A percentile compares a stretch with the other conserved stretches of the same genome.
Evolutionary conservation across 2,888 invertebrate species (phyloP).

Genomic region (Tipula unca): DNA sequence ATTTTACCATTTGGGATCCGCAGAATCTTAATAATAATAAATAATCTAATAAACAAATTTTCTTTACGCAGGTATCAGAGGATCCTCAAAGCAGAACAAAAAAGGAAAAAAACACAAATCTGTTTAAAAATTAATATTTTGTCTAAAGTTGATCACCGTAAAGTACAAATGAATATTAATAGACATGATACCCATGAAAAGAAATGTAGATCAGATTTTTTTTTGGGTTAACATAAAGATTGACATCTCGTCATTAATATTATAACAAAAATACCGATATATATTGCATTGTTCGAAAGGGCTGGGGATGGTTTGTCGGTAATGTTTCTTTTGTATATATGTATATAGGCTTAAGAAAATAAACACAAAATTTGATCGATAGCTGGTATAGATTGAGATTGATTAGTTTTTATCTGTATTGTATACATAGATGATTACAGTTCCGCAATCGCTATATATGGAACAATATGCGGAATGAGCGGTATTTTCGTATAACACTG

Average conservation of each 20-base stretch:
- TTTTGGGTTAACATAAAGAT: neutral
- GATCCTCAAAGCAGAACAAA: neutral
- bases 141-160: neutral
- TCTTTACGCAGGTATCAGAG: neutral
- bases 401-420: neutral
- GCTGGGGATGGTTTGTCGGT: neutral
- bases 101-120: neutral
- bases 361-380: neutral
- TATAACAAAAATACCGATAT: neutral
- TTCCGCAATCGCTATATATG: too few species aligned
- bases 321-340: neutral
- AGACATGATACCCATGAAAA: neutral
- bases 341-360: neutral
- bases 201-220: neutral
- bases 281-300: neutral
- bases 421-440: too few species aligned
- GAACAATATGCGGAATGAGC: too few species aligned
- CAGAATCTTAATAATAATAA: neutral
- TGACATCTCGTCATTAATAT: conserved; percentile 8
- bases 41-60: neutral
- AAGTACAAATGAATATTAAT: neutral
- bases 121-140: neutral
- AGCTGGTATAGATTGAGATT: neutral
- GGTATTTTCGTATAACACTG: too few species aligned
- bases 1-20: neutral